Evolutionary conservation across 1,140 invertebrate genomes (phyloP), one percentile per base, ranked within the genome.

Genomic region (Scaptodrosophila lebanonensis): DNA sequence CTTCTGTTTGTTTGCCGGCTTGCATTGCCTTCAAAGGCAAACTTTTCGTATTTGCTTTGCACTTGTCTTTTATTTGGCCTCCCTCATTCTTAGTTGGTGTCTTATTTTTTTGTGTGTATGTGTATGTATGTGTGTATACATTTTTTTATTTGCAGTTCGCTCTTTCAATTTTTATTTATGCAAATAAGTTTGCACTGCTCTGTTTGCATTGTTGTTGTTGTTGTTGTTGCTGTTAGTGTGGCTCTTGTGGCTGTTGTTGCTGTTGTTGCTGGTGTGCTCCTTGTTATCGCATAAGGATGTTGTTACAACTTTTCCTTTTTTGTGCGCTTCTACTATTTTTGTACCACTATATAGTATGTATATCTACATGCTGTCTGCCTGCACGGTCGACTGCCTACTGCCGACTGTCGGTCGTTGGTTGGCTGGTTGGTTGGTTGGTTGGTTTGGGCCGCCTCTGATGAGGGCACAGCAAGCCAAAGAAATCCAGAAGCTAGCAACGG

Each of bases 261-360:
- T 33, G 12, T 12, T 42, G 52, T 18, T 18, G 47, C 15, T 59
- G 39, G 11, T 56, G 60, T 16, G 11, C 11, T 16, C 56, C 62
- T 75, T 82, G 75, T 82, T 82, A 82, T 82, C 75, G 75, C 66
- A 82, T 82, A 82, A 82, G 75, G 75, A 82, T 82, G 75, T 82
- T 82, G 75, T 82, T 70, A 66, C 75, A 82, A 82, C 53, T 82
- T 73, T 82, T 68, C 49, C 53, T 50, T 51, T 60, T 48, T 18
- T 53, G 22, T 56, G 56, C 45, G 54, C 39, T 40, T 9, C n/a
- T 36, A n/a, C 5, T 38, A 0, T 36, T 40, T 3, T 16, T 51
- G 7, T 35, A 48, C 44, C 17, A 45, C 13, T 35, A 2, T 45
- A 15, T 47, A 17, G 44, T 29, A 36, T 52, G 53, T 39, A 60